Percentiles rank a stretch among this genome's conserved stretches.
Evolutionary conservation across 2,797 vertebrate species (phyloP).

Genomic region (Monodelphis domestica): DNA sequence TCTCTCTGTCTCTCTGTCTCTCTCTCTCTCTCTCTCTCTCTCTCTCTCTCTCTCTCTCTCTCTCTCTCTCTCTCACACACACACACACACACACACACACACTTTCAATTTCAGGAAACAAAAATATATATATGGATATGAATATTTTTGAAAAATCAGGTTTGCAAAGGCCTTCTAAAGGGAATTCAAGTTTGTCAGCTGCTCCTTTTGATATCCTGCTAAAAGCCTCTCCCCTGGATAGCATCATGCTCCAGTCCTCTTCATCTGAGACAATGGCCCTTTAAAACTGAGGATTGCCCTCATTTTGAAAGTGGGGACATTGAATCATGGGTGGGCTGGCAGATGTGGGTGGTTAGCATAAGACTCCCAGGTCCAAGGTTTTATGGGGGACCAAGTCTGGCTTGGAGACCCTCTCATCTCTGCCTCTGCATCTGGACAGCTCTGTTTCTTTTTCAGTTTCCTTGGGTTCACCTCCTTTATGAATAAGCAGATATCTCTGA

Average conservation of each 20-base stretch:
- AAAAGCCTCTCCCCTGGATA: background rate
- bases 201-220: background rate
- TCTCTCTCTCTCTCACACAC: background rate
- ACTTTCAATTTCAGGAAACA: slow-evolving; percentile 28
- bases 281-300: background rate
- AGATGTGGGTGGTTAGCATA: background rate
- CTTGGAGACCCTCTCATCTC: background rate
- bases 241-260: background rate
- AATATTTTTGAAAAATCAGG: background rate
- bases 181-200: background rate
- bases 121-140: background rate
- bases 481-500: slow-evolving; percentile 51
- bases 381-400: background rate
- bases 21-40: slow-evolving; percentile 2
- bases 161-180: background rate
- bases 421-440: background rate
- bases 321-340: background rate
- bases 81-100: background rate
- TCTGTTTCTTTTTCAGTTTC: background rate
- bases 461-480: background rate
- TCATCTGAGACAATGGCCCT: background rate
- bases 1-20: slow-evolving; percentile 13
- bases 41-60: slow-evolving; percentile 6
- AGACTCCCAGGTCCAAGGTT: background rate
- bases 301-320: background rate